A percentile compares a stretch with the other conserved stretches of the same genome.
Conservation (phyloP, 1,140 invertebrate species). For the Pseudomyrmex sp. region DNA sequence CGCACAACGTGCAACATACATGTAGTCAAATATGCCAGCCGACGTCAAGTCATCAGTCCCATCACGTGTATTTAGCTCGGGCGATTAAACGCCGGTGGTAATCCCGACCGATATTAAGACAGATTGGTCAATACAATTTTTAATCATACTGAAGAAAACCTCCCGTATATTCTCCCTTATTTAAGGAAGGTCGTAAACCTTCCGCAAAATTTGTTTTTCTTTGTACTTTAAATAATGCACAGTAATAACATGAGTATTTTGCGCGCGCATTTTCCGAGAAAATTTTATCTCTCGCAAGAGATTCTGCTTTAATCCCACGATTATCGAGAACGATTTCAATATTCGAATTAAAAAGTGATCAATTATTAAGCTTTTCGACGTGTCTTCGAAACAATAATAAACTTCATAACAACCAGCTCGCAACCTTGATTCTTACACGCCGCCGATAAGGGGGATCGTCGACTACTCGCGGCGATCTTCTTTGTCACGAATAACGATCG, state of each 20-base stretch:
- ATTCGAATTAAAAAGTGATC: slow-evolving; percentile 14
- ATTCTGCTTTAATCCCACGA: not conserved
- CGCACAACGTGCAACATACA: slow-evolving; percentile 11
- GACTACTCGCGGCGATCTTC: slow-evolving; percentile 36
- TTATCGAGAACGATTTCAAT: not conserved
- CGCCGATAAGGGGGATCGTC: slow-evolving; percentile 45
- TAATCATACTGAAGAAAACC: not conserved
- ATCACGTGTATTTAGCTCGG: slow-evolving; percentile 24
- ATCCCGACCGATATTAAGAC: slow-evolving; percentile 8
- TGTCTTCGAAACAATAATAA: slow-evolving; percentile 22
- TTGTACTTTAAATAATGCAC: not conserved
- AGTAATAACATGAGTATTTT: not conserved
- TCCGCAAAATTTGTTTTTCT: not conserved
- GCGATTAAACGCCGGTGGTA: slow-evolving; percentile 23
- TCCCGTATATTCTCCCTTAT: not conserved
- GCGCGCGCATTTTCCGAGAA: not conserved
- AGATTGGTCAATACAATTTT: slow-evolving; percentile 28
- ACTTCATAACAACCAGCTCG: not conserved
- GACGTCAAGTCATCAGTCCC: slow-evolving; percentile 38
- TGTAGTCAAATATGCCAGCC: slow-evolving; percentile 26
- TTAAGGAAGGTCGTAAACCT: not conserved
- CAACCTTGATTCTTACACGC: slow-evolving; percentile 20
- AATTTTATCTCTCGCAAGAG: not conserved
- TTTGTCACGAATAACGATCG: slow-evolving; percentile 57
- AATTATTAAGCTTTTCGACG: slow-evolving; percentile 20